phyloP scores from a whole-genome alignment of 2,888 invertebrate genomes.

The Bhutanitis thaidina region DNA sequence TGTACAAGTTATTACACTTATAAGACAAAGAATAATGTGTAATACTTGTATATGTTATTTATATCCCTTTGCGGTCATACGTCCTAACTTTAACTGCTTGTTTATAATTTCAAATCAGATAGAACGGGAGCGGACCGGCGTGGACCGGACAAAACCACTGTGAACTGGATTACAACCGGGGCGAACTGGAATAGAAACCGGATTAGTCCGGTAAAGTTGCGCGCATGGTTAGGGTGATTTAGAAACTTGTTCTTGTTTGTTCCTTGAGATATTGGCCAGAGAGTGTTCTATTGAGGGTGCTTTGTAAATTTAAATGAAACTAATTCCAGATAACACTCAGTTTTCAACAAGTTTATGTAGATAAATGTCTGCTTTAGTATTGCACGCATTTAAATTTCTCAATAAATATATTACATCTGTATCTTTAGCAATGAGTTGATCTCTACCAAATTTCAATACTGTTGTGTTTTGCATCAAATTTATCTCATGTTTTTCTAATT shows the following conservation, averaged over 20 bases:
- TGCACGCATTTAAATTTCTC: background rate
- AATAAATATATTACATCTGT: background rate
- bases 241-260: slow-evolving; percentile 66
- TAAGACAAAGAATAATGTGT: background rate
- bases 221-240: slow-evolving; percentile 73
- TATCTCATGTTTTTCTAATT: too few relatives aligned
- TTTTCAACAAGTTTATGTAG: slow-evolving; percentile 10
- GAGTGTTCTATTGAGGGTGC: slow-evolving; percentile 35
- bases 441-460: too few relatives aligned
- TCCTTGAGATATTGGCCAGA: slow-evolving; percentile 52
- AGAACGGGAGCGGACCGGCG: slow-evolving; percentile 42
- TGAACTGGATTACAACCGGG: slow-evolving; percentile 55
- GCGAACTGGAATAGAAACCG: slow-evolving; percentile 53
- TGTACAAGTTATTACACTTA: too few relatives aligned
- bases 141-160: slow-evolving; percentile 43
- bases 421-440: too few relatives aligned
- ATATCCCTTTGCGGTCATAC: slow-evolving; percentile 12
- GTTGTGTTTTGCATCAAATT: too few relatives aligned
- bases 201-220: slow-evolving; percentile 66
- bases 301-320: slow-evolving; percentile 45
- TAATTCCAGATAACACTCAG: slow-evolving; percentile 45
- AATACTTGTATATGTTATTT: background rate
- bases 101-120: slow-evolving; percentile 68
- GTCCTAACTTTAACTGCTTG: slow-evolving; percentile 40
- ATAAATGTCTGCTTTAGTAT: slow-evolving; percentile 4